Base-by-base conservation (phyloP, 2,113 vertebrate species). In the Lipophrys pholis region DNA sequence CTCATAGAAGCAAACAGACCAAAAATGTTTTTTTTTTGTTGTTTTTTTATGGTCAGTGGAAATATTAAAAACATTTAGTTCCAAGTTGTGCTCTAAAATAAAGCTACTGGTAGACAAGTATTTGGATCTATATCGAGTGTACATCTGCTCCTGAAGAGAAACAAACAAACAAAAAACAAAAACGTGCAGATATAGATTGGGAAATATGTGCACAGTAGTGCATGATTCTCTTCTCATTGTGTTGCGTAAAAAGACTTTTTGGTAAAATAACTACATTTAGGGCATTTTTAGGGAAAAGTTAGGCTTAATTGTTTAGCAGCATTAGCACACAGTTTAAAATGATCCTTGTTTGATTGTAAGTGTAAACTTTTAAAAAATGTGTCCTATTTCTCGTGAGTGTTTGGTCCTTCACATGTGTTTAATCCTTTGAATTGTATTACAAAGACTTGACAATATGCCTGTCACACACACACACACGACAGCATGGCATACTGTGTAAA, bases 391-490 rank as follows among this genome's bases (percentile, higher is more conserved):
- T 2, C 21, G 21, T 56, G 16, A 66, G 39, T 45, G 30, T 54
- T 66, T 43, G 7, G 11, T 1, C 7, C 17, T 71, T 8, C 14
- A 57, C 5, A 2, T 38, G 6, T 63, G 1, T 49, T 51, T 71
- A 72, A 35, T 41, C 11, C n/a, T 41, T 16, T 57, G 14, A 45
- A 11, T 52, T 66, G 10, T 43, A 3, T 30, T 38, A 49, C 40
- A n/a, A 54, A 68, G 40, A 64, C 49, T 36, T 45, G 46, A 83
- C 67, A 65, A 63, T 45, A 54, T 54, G 57, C 59, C 48, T 64
- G 66, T 41, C 42, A 56, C 50, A 69, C 45, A 53, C 42, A 56
- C 50, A 69, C 45, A 53, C 53, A 59, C 53, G 39, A 11, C 60
- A 84, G 61, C 64, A 51, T 68, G 46, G 52, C 77, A 43, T 60